Base-by-base conservation (phyloP, 2,888 invertebrate genomes). In the Agapostemon virescens region DNA sequence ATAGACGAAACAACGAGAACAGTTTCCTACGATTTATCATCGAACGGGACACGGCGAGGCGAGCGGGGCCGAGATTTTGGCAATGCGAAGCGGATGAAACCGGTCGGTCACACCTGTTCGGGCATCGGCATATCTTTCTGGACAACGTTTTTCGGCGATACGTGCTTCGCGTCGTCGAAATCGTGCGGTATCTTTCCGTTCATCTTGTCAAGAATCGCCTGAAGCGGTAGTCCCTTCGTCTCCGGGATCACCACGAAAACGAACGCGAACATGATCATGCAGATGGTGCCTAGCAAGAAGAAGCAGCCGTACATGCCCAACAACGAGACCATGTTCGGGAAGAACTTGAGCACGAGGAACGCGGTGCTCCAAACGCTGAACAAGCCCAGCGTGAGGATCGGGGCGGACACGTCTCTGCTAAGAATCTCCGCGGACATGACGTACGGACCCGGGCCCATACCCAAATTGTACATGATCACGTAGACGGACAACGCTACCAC, bases 401-500 rank as follows among this genome's bases (percentile, higher is more conserved):
- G 40, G 9, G 89, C 85, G 3, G 89, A 64, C 0, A 92, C 69
- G 9, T 92, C 91, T 1, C 90, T 70, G 4, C 85, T 87, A 80
- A 95, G 94, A 77, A 95, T 93, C 85, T 95, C 95, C 0, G 94
- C 93, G 0, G 92, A 91, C 0, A 95, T 86, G 1, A 95, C 93
- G 13, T 94, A 93, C 0, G 94, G 94, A 0, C 93, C 92, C 0
- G 94, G 94, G 67, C 94, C 94, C 52, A 95, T 90, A 0, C 95
- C 95, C 1, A 93, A 89, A 0, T 94, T 91, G 74, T 94, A 94
- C 15, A 93, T 90, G 85, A 94, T 93, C 85, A 94, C 93, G 87
- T 93, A 94, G 2, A 93, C 36, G 30, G 94, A 94, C 0, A 95
- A 88, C 0, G 94, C 93, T 0, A 90, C 84, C 1, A 95, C 89